Conservation (phyloP, 2,113 vertebrate genomes). For the Chaetodon trifascialis region DNA sequence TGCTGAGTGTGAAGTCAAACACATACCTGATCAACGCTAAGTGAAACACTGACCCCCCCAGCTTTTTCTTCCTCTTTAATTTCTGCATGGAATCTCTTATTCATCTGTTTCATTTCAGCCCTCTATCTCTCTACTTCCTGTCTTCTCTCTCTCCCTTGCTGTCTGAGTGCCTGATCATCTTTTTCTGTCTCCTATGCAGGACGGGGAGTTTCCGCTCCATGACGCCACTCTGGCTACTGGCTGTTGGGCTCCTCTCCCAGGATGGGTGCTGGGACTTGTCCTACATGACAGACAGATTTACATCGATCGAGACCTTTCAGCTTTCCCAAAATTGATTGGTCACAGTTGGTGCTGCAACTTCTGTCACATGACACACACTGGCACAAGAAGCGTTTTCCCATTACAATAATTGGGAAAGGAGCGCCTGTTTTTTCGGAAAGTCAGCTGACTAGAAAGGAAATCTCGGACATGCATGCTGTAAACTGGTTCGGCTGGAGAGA, state of each 20-base stretch:
- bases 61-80: conserved; percentile 7
- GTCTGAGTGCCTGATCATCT: conserved; percentile 56
- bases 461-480: too few species aligned
- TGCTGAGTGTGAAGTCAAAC: conserved; percentile 12
- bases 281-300: conserved; percentile 55
- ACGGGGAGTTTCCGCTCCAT: conserved; percentile 50
- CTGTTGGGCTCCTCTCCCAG: conserved; percentile 29
- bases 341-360: background rate
- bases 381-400: too few species aligned
- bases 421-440: background rate
- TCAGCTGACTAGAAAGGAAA: too few species aligned
- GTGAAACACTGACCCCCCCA: background rate
- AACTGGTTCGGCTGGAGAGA: background rate
- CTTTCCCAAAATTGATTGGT: conserved; percentile 43
- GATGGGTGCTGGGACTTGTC: conserved; percentile 31
- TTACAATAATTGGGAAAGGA: background rate
- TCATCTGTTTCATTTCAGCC: conserved; percentile 29
- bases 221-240: conserved; percentile 69
- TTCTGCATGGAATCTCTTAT: conserved; percentile 17
- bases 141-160: conserved; percentile 42
- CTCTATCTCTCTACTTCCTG: conserved; percentile 33
- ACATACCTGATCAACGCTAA: background rate
- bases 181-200: conserved; percentile 62
- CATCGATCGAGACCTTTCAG: conserved; percentile 50
- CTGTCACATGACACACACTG: background rate